phyloP scores from a whole-genome alignment of 2,113 vertebrate genomes.

The Pangasianodon gigas region DNA sequence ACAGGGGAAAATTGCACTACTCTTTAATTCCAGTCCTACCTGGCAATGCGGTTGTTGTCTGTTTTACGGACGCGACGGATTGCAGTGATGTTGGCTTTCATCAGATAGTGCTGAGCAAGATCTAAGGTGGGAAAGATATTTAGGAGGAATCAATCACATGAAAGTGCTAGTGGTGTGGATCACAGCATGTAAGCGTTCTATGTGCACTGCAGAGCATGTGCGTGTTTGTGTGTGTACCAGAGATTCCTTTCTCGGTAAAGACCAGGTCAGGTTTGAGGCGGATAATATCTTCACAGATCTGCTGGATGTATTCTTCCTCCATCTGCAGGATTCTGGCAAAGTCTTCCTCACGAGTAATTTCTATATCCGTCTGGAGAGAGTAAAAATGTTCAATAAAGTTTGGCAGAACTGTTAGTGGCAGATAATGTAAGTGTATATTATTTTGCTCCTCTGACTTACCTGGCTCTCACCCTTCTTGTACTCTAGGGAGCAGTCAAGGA shows the following conservation, averaged over 20 bases:
- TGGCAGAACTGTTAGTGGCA: not conserved
- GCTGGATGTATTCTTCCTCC: constrained; percentile 96
- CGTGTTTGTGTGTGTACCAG: constrained; percentile 72
- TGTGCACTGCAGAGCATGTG: not conserved
- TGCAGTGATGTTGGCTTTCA: constrained; percentile 91
- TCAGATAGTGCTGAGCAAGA: constrained; percentile 93
- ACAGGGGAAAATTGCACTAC: not conserved
- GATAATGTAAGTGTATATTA: not conserved
- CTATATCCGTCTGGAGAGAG: constrained; percentile 89
- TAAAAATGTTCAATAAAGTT: not conserved
- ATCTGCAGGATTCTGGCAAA: constrained; percentile 94
- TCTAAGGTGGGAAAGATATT: constrained; percentile 71
- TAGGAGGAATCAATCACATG: not conserved
- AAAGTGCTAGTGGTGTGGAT: not conserved
- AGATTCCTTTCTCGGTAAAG: constrained; percentile 95
- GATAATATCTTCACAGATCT: constrained; percentile 92
- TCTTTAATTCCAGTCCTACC: constrained; percentile 67
- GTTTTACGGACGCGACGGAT: constrained; percentile 94
- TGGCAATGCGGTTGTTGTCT: constrained; percentile 93
- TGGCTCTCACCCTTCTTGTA: constrained; percentile 99
- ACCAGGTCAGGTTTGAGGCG: constrained; percentile 89
- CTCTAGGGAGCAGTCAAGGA: constrained; percentile 92
- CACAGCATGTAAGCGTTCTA: not conserved
- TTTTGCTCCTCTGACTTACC: constrained; percentile 68
- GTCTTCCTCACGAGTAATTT: constrained; percentile 94